A percentile compares a stretch with the other conserved stretches of the same genome.
phyloP scores from a whole-genome alignment of 2,797 vertebrate species.

The Eulemur mongoz region DNA sequence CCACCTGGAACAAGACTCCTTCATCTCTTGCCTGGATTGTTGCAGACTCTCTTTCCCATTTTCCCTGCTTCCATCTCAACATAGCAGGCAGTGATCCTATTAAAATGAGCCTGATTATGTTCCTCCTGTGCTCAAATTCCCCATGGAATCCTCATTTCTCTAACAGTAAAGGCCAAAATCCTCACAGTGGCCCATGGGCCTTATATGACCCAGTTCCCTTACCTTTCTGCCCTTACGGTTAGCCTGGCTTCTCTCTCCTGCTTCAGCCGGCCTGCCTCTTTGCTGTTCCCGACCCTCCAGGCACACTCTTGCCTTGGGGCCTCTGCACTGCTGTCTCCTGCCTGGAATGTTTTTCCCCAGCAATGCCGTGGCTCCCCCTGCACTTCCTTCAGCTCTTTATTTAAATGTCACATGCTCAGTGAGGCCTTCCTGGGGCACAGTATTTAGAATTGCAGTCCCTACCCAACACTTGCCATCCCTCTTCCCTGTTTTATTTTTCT shows the following conservation, averaged over 20 bases:
- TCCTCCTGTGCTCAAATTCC: not conserved
- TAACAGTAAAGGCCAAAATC: not conserved
- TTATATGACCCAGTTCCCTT: not conserved
- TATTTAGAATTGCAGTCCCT: not conserved
- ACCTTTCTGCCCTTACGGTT: not conserved
- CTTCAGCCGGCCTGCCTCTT: not conserved
- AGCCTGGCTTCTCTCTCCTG: not conserved
- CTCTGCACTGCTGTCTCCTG: not conserved
- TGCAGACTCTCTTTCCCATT: not conserved
- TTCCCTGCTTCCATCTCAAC: not conserved
- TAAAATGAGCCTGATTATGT: not conserved
- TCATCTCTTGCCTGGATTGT: not conserved
- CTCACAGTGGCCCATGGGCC: not conserved
- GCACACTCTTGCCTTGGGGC: not conserved
- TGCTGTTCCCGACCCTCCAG: not conserved
- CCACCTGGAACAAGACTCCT: not conserved
- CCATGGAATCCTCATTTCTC: not conserved
- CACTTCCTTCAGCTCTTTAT: not conserved
- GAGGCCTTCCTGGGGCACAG: not conserved
- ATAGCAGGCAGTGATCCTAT: not conserved
- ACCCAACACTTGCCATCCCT: not conserved
- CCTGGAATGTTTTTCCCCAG: not conserved
- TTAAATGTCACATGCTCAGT: not conserved
- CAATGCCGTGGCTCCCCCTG: not conserved
- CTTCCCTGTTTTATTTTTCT: not conserved